Evolutionary conservation across 2,113 vertebrate genomes (phyloP).

Genomic region (Emberiza fucata): DNA sequence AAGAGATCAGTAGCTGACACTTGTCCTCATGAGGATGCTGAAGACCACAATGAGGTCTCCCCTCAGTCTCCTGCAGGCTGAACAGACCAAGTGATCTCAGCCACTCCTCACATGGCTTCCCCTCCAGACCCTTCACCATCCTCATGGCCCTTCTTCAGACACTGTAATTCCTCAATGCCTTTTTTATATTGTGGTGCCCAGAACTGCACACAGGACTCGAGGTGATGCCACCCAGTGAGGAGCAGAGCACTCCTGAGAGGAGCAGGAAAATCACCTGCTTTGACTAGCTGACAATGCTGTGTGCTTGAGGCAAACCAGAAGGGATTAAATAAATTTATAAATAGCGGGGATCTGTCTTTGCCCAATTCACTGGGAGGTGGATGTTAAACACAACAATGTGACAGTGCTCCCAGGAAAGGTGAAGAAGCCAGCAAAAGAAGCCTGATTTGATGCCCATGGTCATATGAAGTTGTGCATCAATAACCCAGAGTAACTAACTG

Average conservation of each 20-base stretch:
- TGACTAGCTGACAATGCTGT: neutral
- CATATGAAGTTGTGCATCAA: neutral
- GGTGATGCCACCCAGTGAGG: neutral
- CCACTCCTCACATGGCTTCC: rapidly evolving
- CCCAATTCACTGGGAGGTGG: neutral
- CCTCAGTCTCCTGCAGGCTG: neutral
- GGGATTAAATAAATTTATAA: neutral
- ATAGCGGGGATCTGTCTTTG: neutral
- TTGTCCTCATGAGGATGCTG: rapidly evolving
- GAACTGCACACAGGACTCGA: neutral
- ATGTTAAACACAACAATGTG: neutral
- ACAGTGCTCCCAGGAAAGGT: neutral
- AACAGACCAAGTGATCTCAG: neutral
- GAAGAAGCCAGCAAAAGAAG: neutral
- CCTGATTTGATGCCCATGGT: neutral
- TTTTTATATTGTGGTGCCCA: neutral
- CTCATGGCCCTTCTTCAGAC: rapidly evolving
- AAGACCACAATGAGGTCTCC: neutral
- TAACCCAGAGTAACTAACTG: neutral
- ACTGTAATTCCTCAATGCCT: neutral
- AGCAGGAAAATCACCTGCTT: neutral
- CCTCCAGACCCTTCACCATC: neutral
- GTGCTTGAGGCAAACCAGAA: neutral
- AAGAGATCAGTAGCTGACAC: neutral
- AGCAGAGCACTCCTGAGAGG: too few relatives aligned